Evolutionary conservation across 2,888 invertebrate species (phyloP).

Genomic region (Noctua pronuba): DNA sequence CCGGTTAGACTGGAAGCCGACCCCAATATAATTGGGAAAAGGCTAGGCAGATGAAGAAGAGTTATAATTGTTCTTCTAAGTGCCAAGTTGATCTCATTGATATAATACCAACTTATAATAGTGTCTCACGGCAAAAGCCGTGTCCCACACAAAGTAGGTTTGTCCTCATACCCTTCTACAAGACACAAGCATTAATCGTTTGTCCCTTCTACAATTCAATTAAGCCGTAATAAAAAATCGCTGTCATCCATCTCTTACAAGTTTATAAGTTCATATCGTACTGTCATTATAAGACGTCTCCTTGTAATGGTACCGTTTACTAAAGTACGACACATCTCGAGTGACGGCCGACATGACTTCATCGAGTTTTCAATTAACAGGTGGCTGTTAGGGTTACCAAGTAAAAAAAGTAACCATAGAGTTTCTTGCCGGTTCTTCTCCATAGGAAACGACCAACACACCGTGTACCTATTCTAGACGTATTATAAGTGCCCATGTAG

Average conservation of each 20-base stretch:
- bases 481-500: too few species aligned
- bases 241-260: conserved; percentile 43
- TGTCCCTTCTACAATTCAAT: conserved; percentile 50
- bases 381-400: conserved; percentile 57
- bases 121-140: not conserved
- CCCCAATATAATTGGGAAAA: too few species aligned
- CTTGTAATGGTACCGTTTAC: conserved; percentile 64
- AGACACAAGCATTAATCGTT: not conserved
- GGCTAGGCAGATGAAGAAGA: not conserved
- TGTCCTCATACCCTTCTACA: not conserved
- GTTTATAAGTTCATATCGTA: conserved; percentile 42
- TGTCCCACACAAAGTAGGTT: not conserved
- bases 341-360: conserved; percentile 59
- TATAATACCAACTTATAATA: not conserved
- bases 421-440: too few species aligned
- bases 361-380: conserved; percentile 65
- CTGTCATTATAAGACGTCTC: not conserved
- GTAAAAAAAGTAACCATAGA: not conserved
- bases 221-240: conserved; percentile 53
- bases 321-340: conserved; percentile 33
- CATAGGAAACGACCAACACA: too few species aligned
- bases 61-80: not conserved
- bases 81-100: not conserved
- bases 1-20: too few species aligned
- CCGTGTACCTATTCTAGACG: too few species aligned